Evolutionary conservation across 2,888 invertebrate genomes (phyloP).

Genomic region (Sepioteuthis lessoniana): DNA sequence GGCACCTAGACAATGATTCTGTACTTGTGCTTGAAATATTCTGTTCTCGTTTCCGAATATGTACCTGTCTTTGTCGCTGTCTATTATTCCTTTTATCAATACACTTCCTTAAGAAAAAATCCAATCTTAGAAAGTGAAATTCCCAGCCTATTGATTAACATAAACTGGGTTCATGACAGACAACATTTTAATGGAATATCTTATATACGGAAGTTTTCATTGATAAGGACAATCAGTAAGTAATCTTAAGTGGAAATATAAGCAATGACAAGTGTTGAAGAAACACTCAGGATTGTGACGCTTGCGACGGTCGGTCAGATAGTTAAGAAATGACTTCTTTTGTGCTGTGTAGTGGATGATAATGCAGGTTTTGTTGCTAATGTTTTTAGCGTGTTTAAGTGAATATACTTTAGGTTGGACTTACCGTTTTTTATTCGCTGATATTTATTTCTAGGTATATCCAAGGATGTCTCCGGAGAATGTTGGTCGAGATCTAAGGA

Average conservation of each 20-base stretch:
- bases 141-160: not conserved
- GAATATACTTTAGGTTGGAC: not conserved
- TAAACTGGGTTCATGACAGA: not conserved
- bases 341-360: not conserved
- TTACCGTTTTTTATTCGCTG: constrained; percentile 4
- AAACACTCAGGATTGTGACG: not conserved
- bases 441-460: not conserved
- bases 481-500: not conserved
- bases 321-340: not conserved
- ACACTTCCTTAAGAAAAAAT: not conserved
- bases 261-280: not conserved
- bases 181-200: not conserved
- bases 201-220: not conserved
- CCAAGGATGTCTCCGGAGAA: not conserved
- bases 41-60: not conserved
- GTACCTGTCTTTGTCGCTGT: not conserved
- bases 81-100: not conserved
- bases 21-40: not conserved
- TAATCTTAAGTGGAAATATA: constrained; percentile 21
- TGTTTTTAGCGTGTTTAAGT: not conserved
- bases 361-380: not conserved
- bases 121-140: not conserved
- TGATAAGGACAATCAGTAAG: constrained; percentile 33
- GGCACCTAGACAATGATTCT: not conserved
- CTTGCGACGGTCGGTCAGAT: not conserved